Evolutionary conservation across 2,113 vertebrate genomes (phyloP), one percentile per base, ranked within the genome.

Genomic region (Ornithorhynchus anatinus): DNA sequence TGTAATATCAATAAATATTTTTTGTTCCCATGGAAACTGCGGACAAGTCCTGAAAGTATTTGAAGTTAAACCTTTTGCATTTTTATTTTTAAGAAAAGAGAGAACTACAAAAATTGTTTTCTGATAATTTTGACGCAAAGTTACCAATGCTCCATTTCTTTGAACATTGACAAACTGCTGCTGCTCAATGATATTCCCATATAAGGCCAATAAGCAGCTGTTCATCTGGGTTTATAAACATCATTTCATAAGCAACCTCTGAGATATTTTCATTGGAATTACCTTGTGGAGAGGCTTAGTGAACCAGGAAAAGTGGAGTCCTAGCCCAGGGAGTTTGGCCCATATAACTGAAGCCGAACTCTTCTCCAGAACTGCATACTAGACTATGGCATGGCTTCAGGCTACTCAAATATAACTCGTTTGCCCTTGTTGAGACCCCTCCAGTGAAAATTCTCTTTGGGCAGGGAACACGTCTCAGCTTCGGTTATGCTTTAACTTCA

Each of bases 1-100:
- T 72, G 15, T 52, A 33, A 20, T 32, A 2, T 63, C 42, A 35
- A 0, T 29, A 11, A 9, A 6, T 38, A n/a, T n/a, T 22, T 10
- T 58, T 20, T n/a, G 2, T 70, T 71, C 68, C 32, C 35, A 59
- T 61, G 14, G 12, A 50, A 54, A 47, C 23, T 31, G 42, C 20
- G 16, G 14, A 25, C 38, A 38, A 56, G 56, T 43, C 54, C 17
- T 58, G 39, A 72, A 63, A 43, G 12, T 37, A 33, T 61, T 59
- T 70, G 39, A 47, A 82, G 48, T 8, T 17, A n/a, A 50, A 48
- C 23, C n/a, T n/a, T n/a, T n/a, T n/a, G n/a, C n/a, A n/a, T n/a
- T 17, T 7, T 8, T 44, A 7, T 25, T 47, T 15, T 45, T 47
- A 14, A 25, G 15, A 23, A 27, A 48, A 48, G 23, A 16, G 13